Evolutionary conservation across 2,888 invertebrate species (phyloP).

Genomic region (Lysandra coridon): DNA sequence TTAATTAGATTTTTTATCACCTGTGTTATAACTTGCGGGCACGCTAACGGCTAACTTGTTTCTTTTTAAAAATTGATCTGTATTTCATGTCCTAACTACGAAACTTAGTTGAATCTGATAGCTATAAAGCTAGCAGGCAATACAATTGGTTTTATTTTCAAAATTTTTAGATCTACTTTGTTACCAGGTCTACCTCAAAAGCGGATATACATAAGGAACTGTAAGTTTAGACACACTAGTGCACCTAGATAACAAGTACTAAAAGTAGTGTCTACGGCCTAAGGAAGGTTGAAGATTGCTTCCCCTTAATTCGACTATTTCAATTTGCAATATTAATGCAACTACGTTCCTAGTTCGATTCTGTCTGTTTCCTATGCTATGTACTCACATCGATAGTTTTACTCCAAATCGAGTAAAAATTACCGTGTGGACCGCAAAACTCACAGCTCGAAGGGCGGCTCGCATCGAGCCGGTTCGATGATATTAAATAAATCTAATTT

Average conservation of each 20-base stretch:
- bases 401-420: too few species aligned
- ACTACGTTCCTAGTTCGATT: background rate
- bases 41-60: too few species aligned
- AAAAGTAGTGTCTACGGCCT: background rate
- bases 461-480: too few species aligned
- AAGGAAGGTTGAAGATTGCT: background rate
- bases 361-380: background rate
- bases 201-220: conserved; percentile 31
- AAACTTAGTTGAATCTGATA: too few species aligned
- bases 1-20: too few species aligned
- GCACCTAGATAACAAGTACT: conserved; percentile 29
- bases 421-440: too few species aligned
- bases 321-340: background rate
- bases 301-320: background rate
- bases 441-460: too few species aligned
- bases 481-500: too few species aligned
- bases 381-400: too few species aligned
- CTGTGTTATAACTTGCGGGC: too few species aligned
- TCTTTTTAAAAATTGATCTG: too few species aligned
- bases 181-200: conserved; percentile 31
- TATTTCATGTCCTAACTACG: too few species aligned
- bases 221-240: conserved; percentile 21
- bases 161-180: conserved; percentile 18
- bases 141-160: background rate
- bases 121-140: background rate